These are phyloP conservation scores for Volucella inanis DNA, from an alignment of 2,888 invertebrate species.

Conservation along the genomic window DNA sequence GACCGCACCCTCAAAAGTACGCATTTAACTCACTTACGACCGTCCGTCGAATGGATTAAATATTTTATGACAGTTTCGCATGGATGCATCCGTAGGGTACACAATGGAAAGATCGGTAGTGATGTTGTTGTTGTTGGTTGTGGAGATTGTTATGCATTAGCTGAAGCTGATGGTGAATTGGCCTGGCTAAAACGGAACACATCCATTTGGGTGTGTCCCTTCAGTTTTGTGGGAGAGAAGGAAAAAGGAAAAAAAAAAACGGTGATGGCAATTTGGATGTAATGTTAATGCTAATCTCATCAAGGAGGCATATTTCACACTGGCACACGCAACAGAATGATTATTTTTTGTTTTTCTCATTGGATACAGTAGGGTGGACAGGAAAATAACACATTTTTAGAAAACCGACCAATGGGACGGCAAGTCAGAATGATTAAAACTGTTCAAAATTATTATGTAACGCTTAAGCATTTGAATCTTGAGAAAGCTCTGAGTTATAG, in stretches of 20 bases:
- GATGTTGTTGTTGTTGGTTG: neutral
- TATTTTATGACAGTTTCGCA: slow-evolving; percentile 65
- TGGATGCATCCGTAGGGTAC: slow-evolving; percentile 33
- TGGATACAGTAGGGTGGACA: no score
- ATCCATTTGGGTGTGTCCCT: slow-evolving; percentile 57
- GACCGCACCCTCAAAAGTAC: slow-evolving; percentile 53
- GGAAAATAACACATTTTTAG: no score
- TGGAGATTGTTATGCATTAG: neutral
- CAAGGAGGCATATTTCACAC: slow-evolving; percentile 42
- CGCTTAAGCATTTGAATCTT: no score
- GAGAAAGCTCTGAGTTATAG: no score
- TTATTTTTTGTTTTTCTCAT: no score
- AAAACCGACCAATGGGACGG: no score
- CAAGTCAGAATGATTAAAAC: no score
- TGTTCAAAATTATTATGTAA: no score
- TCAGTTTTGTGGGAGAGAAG: neutral
- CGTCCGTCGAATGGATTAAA: slow-evolving; percentile 47
- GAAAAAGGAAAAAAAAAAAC: slow-evolving; percentile 8
- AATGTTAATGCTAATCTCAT: slow-evolving; percentile 46
- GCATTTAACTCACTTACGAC: slow-evolving; percentile 43
- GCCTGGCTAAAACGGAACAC: slow-evolving; percentile 46
- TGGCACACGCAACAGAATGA: slow-evolving; percentile 15
- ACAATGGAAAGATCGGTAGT: slow-evolving; percentile 25
- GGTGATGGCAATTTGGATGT: slow-evolving; percentile 33
- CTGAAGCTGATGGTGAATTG: neutral